These are phyloP conservation scores for Avahi laniger DNA, from an alignment of 2,797 vertebrate genomes.

Conservation along the genomic window DNA sequence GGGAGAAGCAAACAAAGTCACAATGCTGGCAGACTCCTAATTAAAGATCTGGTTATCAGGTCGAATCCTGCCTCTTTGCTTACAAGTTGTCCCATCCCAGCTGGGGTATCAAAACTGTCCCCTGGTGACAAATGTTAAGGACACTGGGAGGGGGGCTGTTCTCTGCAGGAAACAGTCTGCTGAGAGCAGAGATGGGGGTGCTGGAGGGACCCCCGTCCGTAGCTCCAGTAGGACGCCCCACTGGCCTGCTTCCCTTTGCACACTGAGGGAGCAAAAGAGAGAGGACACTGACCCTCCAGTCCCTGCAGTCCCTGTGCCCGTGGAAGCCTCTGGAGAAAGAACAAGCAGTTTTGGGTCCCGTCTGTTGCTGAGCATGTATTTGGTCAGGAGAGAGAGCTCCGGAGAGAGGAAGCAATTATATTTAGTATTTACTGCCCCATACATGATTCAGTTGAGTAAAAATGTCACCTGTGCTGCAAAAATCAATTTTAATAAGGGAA, in stretches of 20 bases:
- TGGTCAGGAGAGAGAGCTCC: neutral
- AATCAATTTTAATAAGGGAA: constrained; percentile 63
- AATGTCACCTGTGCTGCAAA: constrained; percentile 60
- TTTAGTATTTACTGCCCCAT: constrained; percentile 47
- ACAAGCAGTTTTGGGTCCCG: neutral
- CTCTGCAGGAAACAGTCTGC: neutral
- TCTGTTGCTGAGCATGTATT: neutral
- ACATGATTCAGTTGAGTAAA: constrained; percentile 54
- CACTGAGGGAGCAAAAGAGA: too few species aligned
- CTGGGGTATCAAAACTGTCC: neutral
- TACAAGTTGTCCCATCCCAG: neutral
- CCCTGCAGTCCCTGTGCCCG: neutral
- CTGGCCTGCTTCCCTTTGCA: neutral
- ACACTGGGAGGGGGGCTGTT: neutral
- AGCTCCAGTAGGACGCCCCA: neutral
- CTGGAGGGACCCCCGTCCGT: neutral
- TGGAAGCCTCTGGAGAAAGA: neutral
- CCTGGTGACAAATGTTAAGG: neutral
- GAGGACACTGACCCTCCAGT: neutral
- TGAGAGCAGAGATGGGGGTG: neutral
- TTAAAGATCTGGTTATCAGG: neutral
- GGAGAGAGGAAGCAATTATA: constrained; percentile 56
- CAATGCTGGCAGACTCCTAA: neutral
- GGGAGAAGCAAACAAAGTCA: neutral
- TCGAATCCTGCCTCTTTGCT: neutral